phyloP scores from a whole-genome alignment of 1,140 invertebrate species.

The Dendroctonus valens region DNA sequence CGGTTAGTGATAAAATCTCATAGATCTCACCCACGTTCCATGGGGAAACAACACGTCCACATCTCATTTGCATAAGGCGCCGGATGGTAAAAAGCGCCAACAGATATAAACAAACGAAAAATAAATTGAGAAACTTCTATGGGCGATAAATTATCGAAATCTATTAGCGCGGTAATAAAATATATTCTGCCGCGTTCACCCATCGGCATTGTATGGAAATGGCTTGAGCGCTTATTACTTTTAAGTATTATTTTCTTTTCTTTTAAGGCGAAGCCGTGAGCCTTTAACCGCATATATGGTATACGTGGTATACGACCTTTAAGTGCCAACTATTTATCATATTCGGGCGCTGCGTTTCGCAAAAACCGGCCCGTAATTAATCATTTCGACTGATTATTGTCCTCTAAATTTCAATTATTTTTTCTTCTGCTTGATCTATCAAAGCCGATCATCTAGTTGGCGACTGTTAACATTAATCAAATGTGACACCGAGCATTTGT shows the following conservation, averaged over 20 bases:
- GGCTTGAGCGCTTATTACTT: conserved; percentile 13
- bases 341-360: not conserved
- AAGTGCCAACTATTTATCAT: conserved; percentile 9
- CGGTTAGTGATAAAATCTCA: conserved; percentile 1
- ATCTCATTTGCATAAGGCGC: conserved; percentile 13
- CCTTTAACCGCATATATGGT: conserved; percentile 1
- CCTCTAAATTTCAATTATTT: too few relatives aligned
- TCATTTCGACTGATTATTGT: too few relatives aligned
- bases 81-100: conserved; percentile 4
- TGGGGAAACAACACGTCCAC: not conserved
- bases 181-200: conserved; percentile 10
- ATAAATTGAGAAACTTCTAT: conserved; percentile 28
- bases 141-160: conserved; percentile 26
- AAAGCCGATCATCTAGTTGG: too few relatives aligned
- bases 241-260: conserved; percentile 10
- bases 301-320: conserved; percentile 1
- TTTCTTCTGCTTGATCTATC: too few relatives aligned
- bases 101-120: conserved; percentile 22
- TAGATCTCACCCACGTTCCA: conserved; percentile 7
- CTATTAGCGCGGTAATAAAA: conserved; percentile 25
- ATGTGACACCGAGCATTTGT: too few relatives aligned
- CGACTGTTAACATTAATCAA: too few relatives aligned
- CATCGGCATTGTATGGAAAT: conserved; percentile 24
- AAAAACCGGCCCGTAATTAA: too few relatives aligned
- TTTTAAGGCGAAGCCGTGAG: conserved; percentile 8